phyloP scores from a whole-genome alignment of 2,113 vertebrate genomes.

The Megaceryle maxima region DNA sequence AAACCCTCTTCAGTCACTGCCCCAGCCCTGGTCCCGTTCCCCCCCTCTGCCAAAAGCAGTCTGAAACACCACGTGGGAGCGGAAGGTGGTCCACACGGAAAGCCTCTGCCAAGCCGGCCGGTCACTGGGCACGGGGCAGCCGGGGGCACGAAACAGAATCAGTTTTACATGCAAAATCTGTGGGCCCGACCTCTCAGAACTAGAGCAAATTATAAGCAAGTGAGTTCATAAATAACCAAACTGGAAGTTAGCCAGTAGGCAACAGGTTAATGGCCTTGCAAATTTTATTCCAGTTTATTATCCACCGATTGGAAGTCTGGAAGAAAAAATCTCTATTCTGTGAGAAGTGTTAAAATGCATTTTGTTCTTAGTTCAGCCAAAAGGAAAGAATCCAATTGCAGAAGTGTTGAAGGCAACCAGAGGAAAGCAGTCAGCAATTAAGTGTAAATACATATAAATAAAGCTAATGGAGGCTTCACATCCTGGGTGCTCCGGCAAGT shows the following conservation, averaged over 20 bases:
- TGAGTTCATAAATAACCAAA: neutral
- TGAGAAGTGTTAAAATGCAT: neutral
- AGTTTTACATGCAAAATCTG: too few species aligned
- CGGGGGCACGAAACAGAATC: neutral
- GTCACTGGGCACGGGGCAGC: neutral
- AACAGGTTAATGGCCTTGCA: neutral
- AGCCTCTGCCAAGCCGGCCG: neutral
- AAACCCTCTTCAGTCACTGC: neutral
- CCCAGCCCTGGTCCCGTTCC: neutral
- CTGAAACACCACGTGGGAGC: accelerated
- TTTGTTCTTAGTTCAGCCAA: neutral
- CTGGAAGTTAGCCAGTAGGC: neutral
- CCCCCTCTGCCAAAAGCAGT: too few species aligned
- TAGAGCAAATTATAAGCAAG: neutral
- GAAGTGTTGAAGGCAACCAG: neutral
- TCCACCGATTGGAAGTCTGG: neutral
- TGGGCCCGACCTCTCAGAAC: neutral
- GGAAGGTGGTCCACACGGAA: neutral
- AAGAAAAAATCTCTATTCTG: neutral
- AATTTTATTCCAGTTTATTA: neutral
- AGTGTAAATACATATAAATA: neutral
- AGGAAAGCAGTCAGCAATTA: neutral
- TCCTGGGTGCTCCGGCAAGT: neutral
- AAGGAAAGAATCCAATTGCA: neutral
- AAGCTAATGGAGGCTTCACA: neutral